A percentile compares a stretch with the other conserved stretches of the same genome.
Evolutionary conservation across 2,797 vertebrate species (phyloP).

Genomic region (Cyprinella venusta): DNA sequence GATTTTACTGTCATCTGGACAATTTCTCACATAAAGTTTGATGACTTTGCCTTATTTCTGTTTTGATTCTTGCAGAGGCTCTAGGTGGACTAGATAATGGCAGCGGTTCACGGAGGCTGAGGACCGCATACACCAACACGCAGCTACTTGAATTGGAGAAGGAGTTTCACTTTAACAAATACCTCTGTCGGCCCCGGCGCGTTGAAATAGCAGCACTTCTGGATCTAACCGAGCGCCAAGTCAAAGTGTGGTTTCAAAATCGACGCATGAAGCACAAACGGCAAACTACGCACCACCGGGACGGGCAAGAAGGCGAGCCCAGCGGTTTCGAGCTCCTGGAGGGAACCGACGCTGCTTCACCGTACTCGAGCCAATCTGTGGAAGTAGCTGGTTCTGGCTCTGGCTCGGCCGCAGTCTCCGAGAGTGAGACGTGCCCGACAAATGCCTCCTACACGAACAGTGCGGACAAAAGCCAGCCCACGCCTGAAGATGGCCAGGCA

Average conservation of each 20-base stretch:
- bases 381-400: conserved; percentile 74
- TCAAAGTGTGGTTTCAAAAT: conserved; percentile 92
- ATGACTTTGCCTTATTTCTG: conserved; percentile 45
- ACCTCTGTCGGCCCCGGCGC: conserved; percentile 85
- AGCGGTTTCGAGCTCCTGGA: conserved; percentile 77
- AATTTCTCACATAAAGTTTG: conserved; percentile 22
- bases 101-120: conserved; percentile 78
- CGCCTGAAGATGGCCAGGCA: conserved; percentile 70
- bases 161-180: conserved; percentile 90
- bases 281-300: conserved; percentile 84
- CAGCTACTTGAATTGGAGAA: conserved; percentile 90
- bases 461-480: conserved; percentile 78
- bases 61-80: conserved; percentile 72
- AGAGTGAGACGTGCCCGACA: conserved; percentile 74
- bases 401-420: conserved; percentile 65
- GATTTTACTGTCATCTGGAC: conserved; percentile 22
- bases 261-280: conserved; percentile 90
- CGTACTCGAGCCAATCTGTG: conserved; percentile 74
- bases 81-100: conserved; percentile 76
- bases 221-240: conserved; percentile 87
- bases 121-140: conserved; percentile 89
- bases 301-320: conserved; percentile 80
- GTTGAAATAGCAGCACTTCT: conserved; percentile 87
- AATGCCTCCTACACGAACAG: conserved; percentile 73
- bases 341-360: conserved; percentile 77